Evolutionary conservation across 1,140 invertebrate species (phyloP), one percentile per base, ranked within the genome.

Genomic region (Ips typographus): DNA sequence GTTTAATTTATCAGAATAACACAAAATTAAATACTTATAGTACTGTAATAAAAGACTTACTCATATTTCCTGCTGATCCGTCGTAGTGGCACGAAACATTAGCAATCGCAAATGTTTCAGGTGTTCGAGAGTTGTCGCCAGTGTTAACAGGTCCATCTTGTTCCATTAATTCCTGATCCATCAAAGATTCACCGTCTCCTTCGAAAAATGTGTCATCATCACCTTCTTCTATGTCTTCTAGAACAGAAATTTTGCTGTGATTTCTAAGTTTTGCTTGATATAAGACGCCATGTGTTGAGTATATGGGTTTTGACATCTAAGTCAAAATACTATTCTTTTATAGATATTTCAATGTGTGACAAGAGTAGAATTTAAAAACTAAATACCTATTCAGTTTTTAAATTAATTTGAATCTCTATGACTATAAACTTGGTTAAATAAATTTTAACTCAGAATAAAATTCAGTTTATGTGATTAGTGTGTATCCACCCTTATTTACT

Each of bases 31-130:
- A 49, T 49, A 49, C 7, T 7, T 22, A 0, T 22, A 22, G 22
- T 22, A 22, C 22, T 22, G 22, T 22, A 49, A 49, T 1, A 44
- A 49, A 36, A 51, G 2, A 40, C 49, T 59, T 62, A 52, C 56
- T 68, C 55, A 68, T 65, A 39, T 73, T 75, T 77, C 77, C 82
- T 78, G 67, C 80, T 74, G 72, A 82, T 75, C 63, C 80, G 79
- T 79, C 79, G 72, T 86, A 86, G 75, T 86, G 84, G 66, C 85
- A 86, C 59, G 84, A 85, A 43, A 87, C 85, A 76, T 87, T 87
- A n/a, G 85, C 84, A 70, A 87, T 85, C 37, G 85, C 84, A 74
- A 82, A 77, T 8, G 64, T 85, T 52, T 85, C 83, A 77, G 83
- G 43, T 7, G 75, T 72, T 52, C 75, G 72, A 8, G 63, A 63